Base-by-base conservation (phyloP, 2,888 invertebrate species). In the Ormyrus pomaceus region DNA sequence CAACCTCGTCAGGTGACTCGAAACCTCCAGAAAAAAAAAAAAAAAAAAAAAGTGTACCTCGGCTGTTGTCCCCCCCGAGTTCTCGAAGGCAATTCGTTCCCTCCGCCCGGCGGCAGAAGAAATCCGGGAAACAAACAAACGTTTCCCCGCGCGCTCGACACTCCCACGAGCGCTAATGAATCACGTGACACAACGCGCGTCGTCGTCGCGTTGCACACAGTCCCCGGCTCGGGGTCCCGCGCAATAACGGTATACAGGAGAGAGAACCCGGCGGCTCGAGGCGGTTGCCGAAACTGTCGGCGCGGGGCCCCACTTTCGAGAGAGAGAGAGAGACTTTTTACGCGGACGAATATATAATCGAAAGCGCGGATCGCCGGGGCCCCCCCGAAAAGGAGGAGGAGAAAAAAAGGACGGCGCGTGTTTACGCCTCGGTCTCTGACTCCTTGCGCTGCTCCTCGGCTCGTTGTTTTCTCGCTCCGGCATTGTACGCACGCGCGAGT, bases 271-370 rank as follows among this genome's bases (percentile, higher is more conserved):
- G 74, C 76, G 78, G 78, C 85, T 84, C 87, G 86, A 34, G n/a
- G 87, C 87, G 87, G 86, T 87, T 87, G 85, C 86, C 87, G 85
- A 87, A 88, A 88, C 86, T 86, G 86, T 81, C 75, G 65, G 56
- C 61, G 79, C 80, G 84, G 84, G 71, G 71, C 72, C 55, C 68
- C 58, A 45, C 65, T 62, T 55, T 19, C 53, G 34, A 34, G 34
- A 34, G 34, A 34, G 34, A 34, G 34, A 34, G 34, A 34, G 34
- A 34, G 34, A 34, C 34, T 34, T 34, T 34, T 34, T 34, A 34
- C 34, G 34, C 34, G 13, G 34, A 10, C 66, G 66, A 66, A 66
- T 66, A 53, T 34, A 34, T 66, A 76, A 66, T 58, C 59, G 69
- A 55, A 34, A 34, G 34, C 34, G 34, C 34, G 51, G 51, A 53